A percentile compares a stretch with the other conserved stretches of the same genome.
These are phyloP conservation scores for Sciurus carolinensis DNA, from an alignment of 2,797 vertebrate genomes.

Conservation along the genomic window DNA sequence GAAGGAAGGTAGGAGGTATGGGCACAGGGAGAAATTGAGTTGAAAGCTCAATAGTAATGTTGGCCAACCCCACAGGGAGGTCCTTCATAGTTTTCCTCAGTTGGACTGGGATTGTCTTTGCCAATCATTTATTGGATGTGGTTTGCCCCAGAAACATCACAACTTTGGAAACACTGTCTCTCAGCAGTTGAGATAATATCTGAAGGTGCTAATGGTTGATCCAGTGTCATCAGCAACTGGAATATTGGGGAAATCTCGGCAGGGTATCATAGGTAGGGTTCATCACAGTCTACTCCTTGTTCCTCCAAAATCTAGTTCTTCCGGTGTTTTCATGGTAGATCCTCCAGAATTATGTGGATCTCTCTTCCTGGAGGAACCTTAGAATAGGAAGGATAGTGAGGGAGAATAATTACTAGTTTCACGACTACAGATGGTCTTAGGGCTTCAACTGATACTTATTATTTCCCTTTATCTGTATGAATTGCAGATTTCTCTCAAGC, in stretches of 20 bases:
- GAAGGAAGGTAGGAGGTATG: not conserved
- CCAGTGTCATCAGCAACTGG: not conserved
- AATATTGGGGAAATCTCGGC: not conserved
- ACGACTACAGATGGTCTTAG: not conserved
- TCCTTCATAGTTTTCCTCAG: not conserved
- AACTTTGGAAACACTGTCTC: not conserved
- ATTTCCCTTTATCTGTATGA: not conserved
- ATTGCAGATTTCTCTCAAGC: slow-evolving; percentile 7
- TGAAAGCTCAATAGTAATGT: not conserved
- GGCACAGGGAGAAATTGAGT: not conserved
- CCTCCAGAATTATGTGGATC: not conserved
- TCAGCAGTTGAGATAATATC: slow-evolving; percentile 2
- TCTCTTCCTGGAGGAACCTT: not conserved
- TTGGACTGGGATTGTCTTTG: not conserved
- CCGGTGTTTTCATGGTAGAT: not conserved
- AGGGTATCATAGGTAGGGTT: not conserved
- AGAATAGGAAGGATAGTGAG: not conserved
- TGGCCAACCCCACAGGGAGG: not conserved
- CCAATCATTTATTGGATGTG: not conserved
- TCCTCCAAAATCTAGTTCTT: not conserved
- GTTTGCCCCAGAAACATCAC: not conserved
- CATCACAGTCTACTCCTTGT: not conserved
- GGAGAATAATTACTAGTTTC: not conserved
- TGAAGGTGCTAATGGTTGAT: not conserved
- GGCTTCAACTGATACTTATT: not conserved